Base-by-base conservation (phyloP, 2,888 invertebrate species). In the Napeogenes inachia region DNA sequence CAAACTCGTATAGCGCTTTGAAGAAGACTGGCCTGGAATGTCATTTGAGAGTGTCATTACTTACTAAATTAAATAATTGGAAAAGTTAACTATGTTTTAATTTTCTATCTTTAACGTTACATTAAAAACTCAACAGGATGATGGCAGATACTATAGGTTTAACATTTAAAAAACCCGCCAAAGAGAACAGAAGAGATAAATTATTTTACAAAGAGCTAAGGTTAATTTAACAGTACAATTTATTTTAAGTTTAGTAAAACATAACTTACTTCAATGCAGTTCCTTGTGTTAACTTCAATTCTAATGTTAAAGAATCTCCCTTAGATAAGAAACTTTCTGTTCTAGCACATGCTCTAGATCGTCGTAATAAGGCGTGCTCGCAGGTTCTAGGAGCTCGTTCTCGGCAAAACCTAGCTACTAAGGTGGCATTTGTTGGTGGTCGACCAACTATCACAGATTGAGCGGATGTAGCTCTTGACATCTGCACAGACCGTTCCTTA, bases 1-100 rank as follows among this genome's bases (percentile, higher is more conserved):
- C 96, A 77, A 97, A 97, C 82, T 97, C 97, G 84, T 97, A 97
- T 35, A 96, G 92, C 0, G 96, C 94, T 78, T 95, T 95, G 80
- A 97, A 97, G 73, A 94, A 94, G 56, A 97, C 93, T 0, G 96
- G 96, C 74, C 97, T 96, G 80, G 47, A 63, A 69, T 54, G n/a
- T 56, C 35, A 56, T 54, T n/a, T 21, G 21, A 21, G 32, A n/a
- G 13, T 45, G 45, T 42, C 54, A 13, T 56, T 54, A 33, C 32
- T 46, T 50, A 54, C 45, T 50, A 13, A 38, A 55, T 58, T 38
- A 6, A 38, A 38, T 4, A 6, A 6, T 38, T 38, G 4, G 38
- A 38, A 38, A 38, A 38, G 3, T 2, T 38, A 6, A 38, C 8
- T 38, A 8, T 38, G 13, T 21, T 47, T 4, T 4, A n/a, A 47